Percentiles rank a stretch among this genome's conserved stretches.
These are phyloP conservation scores for Eleutherodactylus coqui DNA, from an alignment of 2,797 vertebrate genomes.

Conservation along the genomic window DNA sequence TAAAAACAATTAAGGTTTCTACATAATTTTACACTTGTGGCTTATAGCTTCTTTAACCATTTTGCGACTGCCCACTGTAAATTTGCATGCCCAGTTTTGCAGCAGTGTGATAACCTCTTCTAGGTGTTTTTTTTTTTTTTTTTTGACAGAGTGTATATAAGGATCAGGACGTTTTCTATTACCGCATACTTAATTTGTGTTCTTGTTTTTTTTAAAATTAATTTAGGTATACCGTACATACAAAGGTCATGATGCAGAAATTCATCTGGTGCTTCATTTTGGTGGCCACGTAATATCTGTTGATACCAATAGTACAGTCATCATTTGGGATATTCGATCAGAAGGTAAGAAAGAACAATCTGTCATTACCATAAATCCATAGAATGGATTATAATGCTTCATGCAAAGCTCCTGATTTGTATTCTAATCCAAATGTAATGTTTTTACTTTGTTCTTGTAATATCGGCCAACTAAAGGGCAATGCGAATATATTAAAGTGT, in stretches of 20 bases:
- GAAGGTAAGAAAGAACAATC: conserved; percentile 76
- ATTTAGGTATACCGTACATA: conserved; percentile 87
- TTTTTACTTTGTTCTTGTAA: too few relatives aligned
- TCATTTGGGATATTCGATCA: conserved; percentile 89
- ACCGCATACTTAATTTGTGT: not conserved
- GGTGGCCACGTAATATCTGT: conserved; percentile 93
- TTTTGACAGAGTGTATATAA: too few relatives aligned
- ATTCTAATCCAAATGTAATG: not conserved
- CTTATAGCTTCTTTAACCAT: too few relatives aligned
- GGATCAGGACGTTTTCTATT: not conserved
- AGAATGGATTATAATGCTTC: not conserved
- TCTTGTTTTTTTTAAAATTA: not conserved
- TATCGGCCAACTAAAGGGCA: too few relatives aligned
- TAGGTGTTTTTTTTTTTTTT: too few relatives aligned
- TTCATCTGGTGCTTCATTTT: conserved; percentile 89
- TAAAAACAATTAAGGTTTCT: too few relatives aligned
- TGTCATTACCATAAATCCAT: not conserved
- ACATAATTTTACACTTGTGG: too few relatives aligned
- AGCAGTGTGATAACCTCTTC: too few relatives aligned
- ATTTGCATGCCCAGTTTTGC: too few relatives aligned
- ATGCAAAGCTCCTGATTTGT: not conserved
- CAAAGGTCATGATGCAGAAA: conserved; percentile 85
- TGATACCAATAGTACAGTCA: conserved; percentile 83
- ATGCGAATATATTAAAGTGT: not conserved
- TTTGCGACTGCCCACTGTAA: too few relatives aligned